Conservation (phyloP, 1,140 invertebrate species). For the Scaptodrosophila lebanonensis region DNA sequence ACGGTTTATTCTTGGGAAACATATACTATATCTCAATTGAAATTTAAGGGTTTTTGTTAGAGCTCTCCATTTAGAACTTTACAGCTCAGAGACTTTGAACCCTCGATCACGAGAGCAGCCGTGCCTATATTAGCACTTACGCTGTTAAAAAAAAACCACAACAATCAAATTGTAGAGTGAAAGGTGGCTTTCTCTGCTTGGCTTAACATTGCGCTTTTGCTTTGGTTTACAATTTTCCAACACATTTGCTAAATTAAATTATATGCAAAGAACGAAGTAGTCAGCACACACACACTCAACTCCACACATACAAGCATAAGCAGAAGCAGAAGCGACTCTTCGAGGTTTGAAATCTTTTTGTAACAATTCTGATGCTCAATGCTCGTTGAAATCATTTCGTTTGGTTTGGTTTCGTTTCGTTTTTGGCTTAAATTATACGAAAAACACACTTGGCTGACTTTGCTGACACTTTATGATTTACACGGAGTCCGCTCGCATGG, state of each 20-base stretch:
- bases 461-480: slow-evolving; percentile 65
- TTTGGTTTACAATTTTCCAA: slow-evolving; percentile 67
- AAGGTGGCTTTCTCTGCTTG: slow-evolving; percentile 14
- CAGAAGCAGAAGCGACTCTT: not conserved
- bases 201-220: slow-evolving; percentile 38
- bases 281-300: no score
- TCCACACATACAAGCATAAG: slow-evolving; percentile 1
- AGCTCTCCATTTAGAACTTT: no score
- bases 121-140: no score
- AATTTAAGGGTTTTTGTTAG: no score
- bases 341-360: no score
- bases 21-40: no score
- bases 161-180: no score
- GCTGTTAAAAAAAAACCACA: no score
- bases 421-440: slow-evolving; percentile 48
- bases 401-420: slow-evolving; percentile 10
- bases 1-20: no score
- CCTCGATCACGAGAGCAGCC: no score
- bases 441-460: slow-evolving; percentile 57
- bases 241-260: slow-evolving; percentile 73
- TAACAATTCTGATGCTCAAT: slow-evolving; percentile 18
- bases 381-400: not conserved
- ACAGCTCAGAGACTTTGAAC: no score
- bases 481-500: slow-evolving; percentile 22
- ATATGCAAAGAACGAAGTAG: slow-evolving; percentile 32